These are phyloP conservation scores for Morpho helenor DNA, from an alignment of 2,888 invertebrate genomes.

Conservation along the genomic window DNA sequence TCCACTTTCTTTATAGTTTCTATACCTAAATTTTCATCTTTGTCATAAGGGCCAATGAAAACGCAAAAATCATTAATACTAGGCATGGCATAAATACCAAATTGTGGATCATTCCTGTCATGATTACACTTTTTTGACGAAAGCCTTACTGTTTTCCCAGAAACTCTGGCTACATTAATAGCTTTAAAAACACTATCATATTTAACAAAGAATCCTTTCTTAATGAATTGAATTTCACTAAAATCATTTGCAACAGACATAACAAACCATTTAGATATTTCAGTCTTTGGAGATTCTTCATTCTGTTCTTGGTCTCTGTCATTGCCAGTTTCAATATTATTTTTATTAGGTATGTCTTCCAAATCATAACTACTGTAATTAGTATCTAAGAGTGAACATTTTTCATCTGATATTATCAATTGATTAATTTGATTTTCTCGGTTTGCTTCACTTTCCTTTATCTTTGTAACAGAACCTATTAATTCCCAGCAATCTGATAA, in stretches of 20 bases:
- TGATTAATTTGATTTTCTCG: constrained; percentile 8
- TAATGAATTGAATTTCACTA: constrained; percentile 69
- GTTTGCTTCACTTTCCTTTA: constrained; percentile 22
- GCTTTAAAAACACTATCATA: constrained; percentile 70
- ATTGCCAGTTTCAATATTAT: neutral
- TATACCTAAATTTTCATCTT: constrained; percentile 57
- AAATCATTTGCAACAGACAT: constrained; percentile 77
- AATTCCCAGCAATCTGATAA: constrained; percentile 63
- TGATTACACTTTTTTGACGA: constrained; percentile 50
- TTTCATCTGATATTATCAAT: neutral
- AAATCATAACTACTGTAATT: constrained; percentile 2
- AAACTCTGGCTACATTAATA: constrained; percentile 63
- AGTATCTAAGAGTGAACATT: constrained; percentile 2
- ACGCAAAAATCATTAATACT: constrained; percentile 50
- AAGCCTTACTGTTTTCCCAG: constrained; percentile 69
- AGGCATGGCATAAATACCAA: constrained; percentile 69
- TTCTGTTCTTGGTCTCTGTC: constrained; percentile 3
- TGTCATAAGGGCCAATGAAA: constrained; percentile 67
- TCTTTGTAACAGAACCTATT: constrained; percentile 56
- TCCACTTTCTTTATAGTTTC: constrained; percentile 52
- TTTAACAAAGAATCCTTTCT: constrained; percentile 74
- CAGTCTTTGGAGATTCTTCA: constrained; percentile 3
- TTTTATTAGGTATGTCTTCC: neutral
- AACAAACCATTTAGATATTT: constrained; percentile 73
- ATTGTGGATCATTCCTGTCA: constrained; percentile 43